Conservation (phyloP, 2,113 vertebrate genomes). For the rabbit (Oryctolagus cuniculus) region mOryCun1.1 NC_091432.1:225789501-225790000, state of each 20-base stretch:
- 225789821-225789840: neutral
- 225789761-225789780: neutral
- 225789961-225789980: neutral
- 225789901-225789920: neutral
- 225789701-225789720: neutral
- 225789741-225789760: too few species aligned
- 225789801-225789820: neutral
- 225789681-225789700: neutral
- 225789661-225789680: accelerated
- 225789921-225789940: neutral
- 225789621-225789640: neutral
- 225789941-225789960: neutral
- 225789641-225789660: neutral
- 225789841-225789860: neutral
- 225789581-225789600: neutral
- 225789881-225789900: constrained; percentile 2
- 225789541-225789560: neutral
- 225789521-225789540: neutral
- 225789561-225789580: neutral
- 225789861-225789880: constrained; percentile 15
- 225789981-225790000: neutral
- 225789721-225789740: neutral
- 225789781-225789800: neutral
- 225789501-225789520: neutral
- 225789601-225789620: neutral